Evolutionary conservation across 2,888 invertebrate genomes (phyloP).

Genomic region (Crocallis elinguaria): DNA sequence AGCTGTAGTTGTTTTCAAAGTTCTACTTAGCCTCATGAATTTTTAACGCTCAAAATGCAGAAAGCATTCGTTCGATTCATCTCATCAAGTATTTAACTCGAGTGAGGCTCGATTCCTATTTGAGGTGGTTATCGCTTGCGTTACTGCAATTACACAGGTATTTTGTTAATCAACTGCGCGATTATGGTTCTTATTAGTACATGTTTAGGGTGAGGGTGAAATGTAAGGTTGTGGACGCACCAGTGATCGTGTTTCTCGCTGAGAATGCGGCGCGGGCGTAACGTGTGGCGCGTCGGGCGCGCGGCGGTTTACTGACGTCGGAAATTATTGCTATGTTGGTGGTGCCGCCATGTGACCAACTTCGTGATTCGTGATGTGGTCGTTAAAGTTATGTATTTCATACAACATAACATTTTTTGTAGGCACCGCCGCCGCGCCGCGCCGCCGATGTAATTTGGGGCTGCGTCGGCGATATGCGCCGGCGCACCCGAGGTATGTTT

Average conservation of each 20-base stretch:
- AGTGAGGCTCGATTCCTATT: conserved; percentile 27
- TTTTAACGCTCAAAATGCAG: conserved; percentile 38
- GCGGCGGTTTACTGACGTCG: conserved; percentile 65
- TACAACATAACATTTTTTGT: conserved; percentile 16
- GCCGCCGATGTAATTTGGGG: conserved; percentile 12
- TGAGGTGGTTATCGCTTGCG: conserved; percentile 16
- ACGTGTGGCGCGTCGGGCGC: conserved; percentile 72
- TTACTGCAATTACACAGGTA: conserved; percentile 38
- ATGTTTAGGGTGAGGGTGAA: conserved; percentile 24
- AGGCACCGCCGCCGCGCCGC: background rate
- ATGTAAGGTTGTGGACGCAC: conserved; percentile 58
- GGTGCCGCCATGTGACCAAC: conserved; percentile 73
- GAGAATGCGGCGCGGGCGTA: conserved; percentile 41
- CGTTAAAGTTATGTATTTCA: conserved; percentile 56
- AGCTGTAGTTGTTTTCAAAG: background rate
- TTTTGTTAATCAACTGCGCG: conserved; percentile 26
- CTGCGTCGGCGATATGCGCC: conserved; percentile 28
- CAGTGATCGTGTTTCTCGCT: conserved; percentile 52
- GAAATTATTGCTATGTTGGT: conserved; percentile 66
- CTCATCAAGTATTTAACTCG: conserved; percentile 48
- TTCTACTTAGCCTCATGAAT: conserved; percentile 15
- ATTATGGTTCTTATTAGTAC: conserved; percentile 33
- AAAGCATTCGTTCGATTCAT: conserved; percentile 46
- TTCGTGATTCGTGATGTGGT: conserved; percentile 73
- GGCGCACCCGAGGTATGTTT: conserved; percentile 24